Evolutionary conservation across 2,113 vertebrate species (phyloP).

Genomic region (Podilymbus podiceps): DNA sequence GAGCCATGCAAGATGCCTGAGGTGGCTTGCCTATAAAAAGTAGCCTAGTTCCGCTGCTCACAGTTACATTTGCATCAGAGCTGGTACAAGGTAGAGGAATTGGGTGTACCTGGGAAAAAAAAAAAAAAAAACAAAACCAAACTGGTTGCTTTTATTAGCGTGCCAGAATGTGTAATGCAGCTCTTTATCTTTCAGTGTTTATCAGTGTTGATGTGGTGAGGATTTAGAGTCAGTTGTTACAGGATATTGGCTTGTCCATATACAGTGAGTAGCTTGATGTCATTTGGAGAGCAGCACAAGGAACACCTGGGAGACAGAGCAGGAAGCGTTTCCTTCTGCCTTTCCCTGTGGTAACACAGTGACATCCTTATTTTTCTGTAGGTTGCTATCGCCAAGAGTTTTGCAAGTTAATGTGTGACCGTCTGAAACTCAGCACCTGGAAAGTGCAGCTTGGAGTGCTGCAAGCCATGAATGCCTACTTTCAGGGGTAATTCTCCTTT

Average conservation of each 20-base stretch:
- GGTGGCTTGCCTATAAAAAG: background rate
- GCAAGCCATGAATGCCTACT: constrained; percentile 91
- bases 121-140: too few relatives aligned
- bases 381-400: constrained; percentile 86
- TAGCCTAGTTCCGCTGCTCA: background rate
- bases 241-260: background rate
- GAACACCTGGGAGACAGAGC: background rate
- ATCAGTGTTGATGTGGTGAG: background rate
- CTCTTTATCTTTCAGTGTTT: background rate
- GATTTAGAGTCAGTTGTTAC: background rate
- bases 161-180: background rate
- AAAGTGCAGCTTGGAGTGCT: constrained; percentile 91
- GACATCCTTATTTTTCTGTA: constrained; percentile 19
- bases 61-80: background rate
- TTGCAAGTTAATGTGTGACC: constrained; percentile 90
- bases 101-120: background rate
- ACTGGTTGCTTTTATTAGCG: background rate
- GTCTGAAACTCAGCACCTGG: constrained; percentile 92
- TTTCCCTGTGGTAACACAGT: background rate
- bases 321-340: background rate
- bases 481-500: constrained; percentile 81
- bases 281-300: background rate
- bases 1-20: background rate
- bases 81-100: background rate
- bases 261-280: background rate